A percentile compares a stretch with the other conserved stretches of the same genome.
Conservation (phyloP, 2,888 invertebrate species). For the Sarcophaga rosellei region DNA sequence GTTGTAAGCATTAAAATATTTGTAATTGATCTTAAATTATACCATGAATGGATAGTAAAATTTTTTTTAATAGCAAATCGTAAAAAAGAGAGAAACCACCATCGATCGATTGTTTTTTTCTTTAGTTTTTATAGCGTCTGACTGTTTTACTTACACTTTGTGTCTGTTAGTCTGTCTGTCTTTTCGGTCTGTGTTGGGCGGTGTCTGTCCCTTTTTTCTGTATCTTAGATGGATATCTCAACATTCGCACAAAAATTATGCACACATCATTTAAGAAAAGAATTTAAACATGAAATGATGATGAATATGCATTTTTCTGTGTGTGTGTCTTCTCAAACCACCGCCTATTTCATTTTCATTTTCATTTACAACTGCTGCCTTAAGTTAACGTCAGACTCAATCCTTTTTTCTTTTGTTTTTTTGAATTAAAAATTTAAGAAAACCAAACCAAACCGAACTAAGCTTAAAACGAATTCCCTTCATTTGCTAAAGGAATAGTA, state of each 20-base stretch:
- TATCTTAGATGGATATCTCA: constrained; percentile 2
- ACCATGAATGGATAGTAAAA: neutral
- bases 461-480: constrained; percentile 35
- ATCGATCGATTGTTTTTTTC: no score
- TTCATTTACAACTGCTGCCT: neutral
- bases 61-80: constrained; percentile 2
- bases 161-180: neutral
- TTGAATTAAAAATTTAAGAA: constrained; percentile 11
- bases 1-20: neutral
- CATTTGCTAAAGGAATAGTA: constrained; percentile 23
- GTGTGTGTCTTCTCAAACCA: constrained; percentile 45
- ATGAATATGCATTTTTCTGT: constrained; percentile 65
- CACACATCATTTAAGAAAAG: constrained; percentile 61
- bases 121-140: neutral
- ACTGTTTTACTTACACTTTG: constrained; percentile 2
- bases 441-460: constrained; percentile 3
- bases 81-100: constrained; percentile 6
- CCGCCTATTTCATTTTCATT: constrained; percentile 10
- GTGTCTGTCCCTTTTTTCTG: constrained; percentile 14
- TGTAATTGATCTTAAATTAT: constrained; percentile 21
- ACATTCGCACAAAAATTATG: constrained; percentile 40
- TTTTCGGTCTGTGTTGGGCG: neutral
- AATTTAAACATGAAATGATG: constrained; percentile 61
- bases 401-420: constrained; percentile 26
- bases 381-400: constrained; percentile 52